Percentiles rank a stretch among this genome's conserved stretches.
phyloP scores from a whole-genome alignment of 2,888 invertebrate species.

The Baronia brevicornis region DNA sequence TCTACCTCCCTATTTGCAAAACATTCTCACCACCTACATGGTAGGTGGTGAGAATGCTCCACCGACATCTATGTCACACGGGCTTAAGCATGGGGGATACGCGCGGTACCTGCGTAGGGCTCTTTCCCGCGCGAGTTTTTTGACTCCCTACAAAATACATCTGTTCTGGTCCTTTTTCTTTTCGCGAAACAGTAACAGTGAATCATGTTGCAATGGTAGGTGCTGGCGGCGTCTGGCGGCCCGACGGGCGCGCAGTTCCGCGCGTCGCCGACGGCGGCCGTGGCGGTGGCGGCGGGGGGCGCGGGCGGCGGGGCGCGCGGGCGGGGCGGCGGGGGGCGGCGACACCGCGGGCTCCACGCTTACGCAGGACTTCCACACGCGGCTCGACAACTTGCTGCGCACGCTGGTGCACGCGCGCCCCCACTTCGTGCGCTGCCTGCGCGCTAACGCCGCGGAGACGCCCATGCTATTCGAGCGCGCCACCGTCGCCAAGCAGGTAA shows the following conservation, averaged over 20 bases:
- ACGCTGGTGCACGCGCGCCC: conserved; percentile 95
- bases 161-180: too few species aligned
- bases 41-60: too few species aligned
- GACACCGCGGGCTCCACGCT: conserved; percentile 91
- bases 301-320: conserved; percentile 88
- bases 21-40: too few species aligned
- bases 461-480: conserved; percentile 89
- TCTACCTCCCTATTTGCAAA: too few species aligned
- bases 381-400: conserved; percentile 92
- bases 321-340: conserved; percentile 82
- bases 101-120: too few species aligned
- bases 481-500: conserved; percentile 85
- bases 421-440: conserved; percentile 94
- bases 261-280: conserved; percentile 82
- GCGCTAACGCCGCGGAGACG: conserved; percentile 88
- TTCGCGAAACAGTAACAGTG: too few species aligned
- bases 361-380: conserved; percentile 96
- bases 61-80: too few species aligned
- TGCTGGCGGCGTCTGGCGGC: conserved; percentile 76
- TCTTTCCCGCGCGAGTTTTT: too few species aligned
- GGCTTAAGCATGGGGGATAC: too few species aligned
- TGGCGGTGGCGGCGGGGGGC: conserved; percentile 89
- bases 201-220: conserved; percentile 35
- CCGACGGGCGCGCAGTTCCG: conserved; percentile 78
- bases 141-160: too few species aligned